Evolutionary conservation across 2,113 vertebrate species (phyloP), one percentile per base, ranked within the genome.

Genomic region (Dasyurus viverrinus): DNA sequence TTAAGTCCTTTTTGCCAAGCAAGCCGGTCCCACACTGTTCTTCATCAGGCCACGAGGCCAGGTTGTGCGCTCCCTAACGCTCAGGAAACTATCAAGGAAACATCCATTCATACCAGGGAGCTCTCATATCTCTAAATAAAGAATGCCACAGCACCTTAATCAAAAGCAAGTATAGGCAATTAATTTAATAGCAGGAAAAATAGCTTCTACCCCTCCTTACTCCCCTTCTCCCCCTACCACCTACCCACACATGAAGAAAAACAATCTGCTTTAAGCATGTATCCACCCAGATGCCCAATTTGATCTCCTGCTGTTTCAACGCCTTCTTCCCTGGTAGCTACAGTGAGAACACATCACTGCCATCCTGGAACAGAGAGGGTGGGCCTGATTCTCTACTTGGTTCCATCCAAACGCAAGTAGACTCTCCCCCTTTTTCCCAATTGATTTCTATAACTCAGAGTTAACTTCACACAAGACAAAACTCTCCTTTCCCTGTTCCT

Each of bases 121-220:
- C 92, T 54, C 92, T 36, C 53, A 95, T 96, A 16, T 10, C 68
- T 76, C 19, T 48, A 95, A 95, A 92, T 46, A 93, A 90, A 95
- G 26, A 97, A 52, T 0, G 0, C 93, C 92, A 95, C 25, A 89
- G 8, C 24, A 91, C 30, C 95, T 92, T 92, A 95, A 97, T 94
- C 93, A 97, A 30, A 96, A 94, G 97, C 11, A 92, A 53, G 92
- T 95, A 97, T 97, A 97, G 92, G 97, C 96, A 97, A 96, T 92
- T 10, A 95, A 97, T 98, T 97, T 57, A 97, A 95, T 50, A 96
- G 92, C 91, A 94, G 96, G 97, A 96, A 53, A 42, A 92, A 26
- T 42, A 89, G 7, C 36, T 96, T 30, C 94, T 95, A 76, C 96
- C 92, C 97, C 92, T 84, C 12, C 90, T n/a, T 14, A 57, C 19